Evolutionary conservation across 2,888 invertebrate species (phyloP).

Genomic region (Apotomis betuletana): DNA sequence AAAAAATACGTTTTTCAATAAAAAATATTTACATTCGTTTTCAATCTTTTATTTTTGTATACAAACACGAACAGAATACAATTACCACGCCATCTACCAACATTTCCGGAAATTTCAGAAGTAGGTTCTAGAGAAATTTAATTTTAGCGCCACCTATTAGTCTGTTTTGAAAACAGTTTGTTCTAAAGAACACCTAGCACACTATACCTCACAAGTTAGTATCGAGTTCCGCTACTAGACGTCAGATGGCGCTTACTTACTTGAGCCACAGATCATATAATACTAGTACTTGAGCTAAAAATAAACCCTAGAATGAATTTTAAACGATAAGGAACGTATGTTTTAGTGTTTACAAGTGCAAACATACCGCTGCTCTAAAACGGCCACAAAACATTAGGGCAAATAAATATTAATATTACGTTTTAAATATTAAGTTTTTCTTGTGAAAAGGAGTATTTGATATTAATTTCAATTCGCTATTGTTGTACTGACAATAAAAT

Average conservation of each 20-base stretch:
- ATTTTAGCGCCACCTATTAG: constrained; percentile 7
- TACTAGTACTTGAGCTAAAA: not conserved
- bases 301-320: not conserved
- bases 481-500: too few species aligned
- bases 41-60: constrained; percentile 10
- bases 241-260: constrained; percentile 10
- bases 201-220: not conserved
- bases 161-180: not conserved
- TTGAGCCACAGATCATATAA: too few species aligned
- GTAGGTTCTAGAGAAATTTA: not conserved
- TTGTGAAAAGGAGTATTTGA: too few species aligned
- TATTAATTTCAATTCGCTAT: too few species aligned
- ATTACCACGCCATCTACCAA: constrained; percentile 20
- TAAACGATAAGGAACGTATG: too few species aligned
- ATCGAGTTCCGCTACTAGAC: constrained; percentile 12
- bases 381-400: too few species aligned
- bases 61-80: not conserved
- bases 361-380: too few species aligned
- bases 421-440: too few species aligned
- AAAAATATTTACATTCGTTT: too few species aligned
- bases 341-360: too few species aligned
- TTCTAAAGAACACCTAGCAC: not conserved
- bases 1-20: constrained; percentile 8
- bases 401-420: too few species aligned
- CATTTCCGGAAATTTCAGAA: not conserved